A percentile compares a stretch with the other conserved stretches of the same genome.
These are phyloP conservation scores for Eudasyphora cyanicolor DNA, from an alignment of 2,888 invertebrate species.

Conservation along the genomic window DNA sequence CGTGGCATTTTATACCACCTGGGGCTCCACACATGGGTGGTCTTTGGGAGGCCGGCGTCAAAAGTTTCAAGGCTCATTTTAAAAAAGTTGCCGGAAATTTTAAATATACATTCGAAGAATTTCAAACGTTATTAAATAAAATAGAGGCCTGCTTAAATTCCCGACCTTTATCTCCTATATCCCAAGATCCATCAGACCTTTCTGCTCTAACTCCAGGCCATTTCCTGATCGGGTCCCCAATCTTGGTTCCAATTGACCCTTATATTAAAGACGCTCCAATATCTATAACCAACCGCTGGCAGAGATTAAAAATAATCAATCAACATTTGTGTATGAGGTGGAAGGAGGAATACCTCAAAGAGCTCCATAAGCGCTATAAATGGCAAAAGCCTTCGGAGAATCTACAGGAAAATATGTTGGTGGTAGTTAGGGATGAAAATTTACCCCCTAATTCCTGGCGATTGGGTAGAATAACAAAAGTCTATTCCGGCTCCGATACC, in stretches of 20 bases:
- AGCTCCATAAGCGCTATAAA: conserved; percentile 11
- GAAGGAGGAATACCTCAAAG: conserved; percentile 31
- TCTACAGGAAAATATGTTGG: not conserved
- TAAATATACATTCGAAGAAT: not conserved
- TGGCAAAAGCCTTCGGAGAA: conserved; percentile 14
- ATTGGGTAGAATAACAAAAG: conserved; percentile 4
- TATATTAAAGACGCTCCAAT: too few relatives aligned
- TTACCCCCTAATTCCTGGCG: conserved; percentile 38
- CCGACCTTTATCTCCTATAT: conserved; percentile 29
- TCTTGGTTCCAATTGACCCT: conserved; percentile 23
- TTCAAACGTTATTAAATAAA: not conserved
- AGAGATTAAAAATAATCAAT: conserved; percentile 1
- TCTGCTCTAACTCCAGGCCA: conserved; percentile 35
- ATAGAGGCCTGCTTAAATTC: conserved; percentile 44
- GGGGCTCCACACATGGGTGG: conserved; percentile 42
- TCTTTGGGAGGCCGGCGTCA: conserved; percentile 39
- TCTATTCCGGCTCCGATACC: not conserved
- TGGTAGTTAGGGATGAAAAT: conserved; percentile 5
- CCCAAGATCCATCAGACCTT: conserved; percentile 4
- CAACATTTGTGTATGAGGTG: conserved; percentile 14
- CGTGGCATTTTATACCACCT: conserved; percentile 43
- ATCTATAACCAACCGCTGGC: conserved; percentile 22
- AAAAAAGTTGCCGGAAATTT: not conserved
- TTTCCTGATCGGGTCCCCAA: conserved; percentile 37
- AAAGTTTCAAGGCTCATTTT: conserved; percentile 2